phyloP scores from a whole-genome alignment of 2,888 invertebrate genomes.

The Metallyticus violacea region DNA sequence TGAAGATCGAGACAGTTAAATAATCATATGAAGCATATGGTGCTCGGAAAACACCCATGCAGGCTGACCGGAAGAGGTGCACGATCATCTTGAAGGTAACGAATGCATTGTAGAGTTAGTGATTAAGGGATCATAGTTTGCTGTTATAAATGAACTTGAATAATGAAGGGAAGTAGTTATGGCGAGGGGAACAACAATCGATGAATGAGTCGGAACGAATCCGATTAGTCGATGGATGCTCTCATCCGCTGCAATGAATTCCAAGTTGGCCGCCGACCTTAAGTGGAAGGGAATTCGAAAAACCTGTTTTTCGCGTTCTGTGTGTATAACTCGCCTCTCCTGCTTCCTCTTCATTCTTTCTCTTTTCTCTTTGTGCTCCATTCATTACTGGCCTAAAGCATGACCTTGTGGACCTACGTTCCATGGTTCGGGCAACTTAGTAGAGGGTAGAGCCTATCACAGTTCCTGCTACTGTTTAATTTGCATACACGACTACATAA shows the following conservation, averaged over 20 bases:
- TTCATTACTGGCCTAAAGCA: neutral
- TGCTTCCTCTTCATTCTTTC: neutral
- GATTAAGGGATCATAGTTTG: neutral
- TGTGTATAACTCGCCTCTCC: neutral
- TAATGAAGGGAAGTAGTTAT: neutral
- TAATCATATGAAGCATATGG: neutral
- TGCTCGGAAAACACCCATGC: neutral
- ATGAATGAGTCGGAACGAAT: constrained; percentile 13
- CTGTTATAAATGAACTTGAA: neutral
- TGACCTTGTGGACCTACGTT: neutral
- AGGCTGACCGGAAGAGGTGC: neutral
- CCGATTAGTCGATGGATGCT: neutral
- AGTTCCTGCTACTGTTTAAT: neutral
- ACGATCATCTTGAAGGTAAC: neutral
- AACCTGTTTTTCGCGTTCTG: constrained; percentile 16
- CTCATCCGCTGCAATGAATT: neutral
- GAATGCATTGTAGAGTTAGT: neutral
- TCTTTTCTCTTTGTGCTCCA: neutral
- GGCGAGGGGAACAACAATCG: neutral
- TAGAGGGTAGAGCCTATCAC: neutral
- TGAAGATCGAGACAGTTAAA: neutral
- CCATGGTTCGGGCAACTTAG: too few species aligned
- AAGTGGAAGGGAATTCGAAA: neutral
- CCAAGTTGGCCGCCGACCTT: neutral
- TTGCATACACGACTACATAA: neutral